Base-by-base conservation (phyloP, 2,113 vertebrate genomes). In the Chaetodon auriga region DNA sequence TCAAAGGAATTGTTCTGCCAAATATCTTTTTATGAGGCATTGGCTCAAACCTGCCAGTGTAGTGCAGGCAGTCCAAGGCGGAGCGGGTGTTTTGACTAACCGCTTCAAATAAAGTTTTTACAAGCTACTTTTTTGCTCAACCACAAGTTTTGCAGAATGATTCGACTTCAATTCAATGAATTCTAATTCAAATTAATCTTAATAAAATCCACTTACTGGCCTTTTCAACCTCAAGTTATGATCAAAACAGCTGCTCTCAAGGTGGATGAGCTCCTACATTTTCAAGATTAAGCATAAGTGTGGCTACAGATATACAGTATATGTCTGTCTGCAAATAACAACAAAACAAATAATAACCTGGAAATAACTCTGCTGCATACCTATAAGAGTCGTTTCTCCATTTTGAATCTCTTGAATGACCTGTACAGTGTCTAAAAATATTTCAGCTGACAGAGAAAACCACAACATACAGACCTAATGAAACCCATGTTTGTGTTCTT, bases 401-500 rank as follows among this genome's bases (percentile, higher is more conserved):
- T 45, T 63, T 54, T 45, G n/a, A 80, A 78, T 75, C 41, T 36
- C 30, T 48, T 48, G 30, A 71, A 69, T 70, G 79, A 83, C 75
- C 75, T 79, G 69, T 14, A 23, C 48, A 81, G 35, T 60, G 46
- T 90, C 86, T 48, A 16, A 61, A 62, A 53, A 35, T 64, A 69
- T 38, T 53, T 78, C 7, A 80, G 43, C 71, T 85, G 80, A 80
- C 70, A 63, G 57, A 80, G 9, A 53, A 78, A 69, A n/a, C 72
- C 76, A 57, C 80, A 85, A 72, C 55, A 72, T 73, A 81, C 61
- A 66, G 45, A 64, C 61, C 65, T 84, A 80, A 87, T 86, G 64
- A 89, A 93, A 87, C 51, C 30, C 74, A 83, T 45, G 64, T 86
- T 85, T 91, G 79, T 72, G 21, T 82, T 83, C 38, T 70, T 86